Percentiles rank a stretch among this genome's conserved stretches.
These are phyloP conservation scores for Sitobion miscanthi DNA, from an alignment of 1,140 invertebrate genomes.

Conservation along the genomic window DNA sequence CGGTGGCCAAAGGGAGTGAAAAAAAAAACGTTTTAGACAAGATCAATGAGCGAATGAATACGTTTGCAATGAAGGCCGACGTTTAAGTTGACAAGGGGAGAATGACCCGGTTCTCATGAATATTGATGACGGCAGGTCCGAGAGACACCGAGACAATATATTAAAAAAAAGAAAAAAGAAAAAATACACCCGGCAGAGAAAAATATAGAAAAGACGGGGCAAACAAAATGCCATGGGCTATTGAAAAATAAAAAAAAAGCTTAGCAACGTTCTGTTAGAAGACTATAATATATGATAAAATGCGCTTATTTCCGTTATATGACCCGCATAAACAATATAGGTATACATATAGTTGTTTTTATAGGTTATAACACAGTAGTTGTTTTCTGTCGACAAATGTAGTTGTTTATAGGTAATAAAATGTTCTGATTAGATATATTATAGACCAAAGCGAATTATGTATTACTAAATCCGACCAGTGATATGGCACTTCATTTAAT, in stretches of 20 bases:
- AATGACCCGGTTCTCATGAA: conserved; percentile 34
- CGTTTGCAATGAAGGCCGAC: conserved; percentile 11
- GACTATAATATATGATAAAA: background rate
- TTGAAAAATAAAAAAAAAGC: background rate
- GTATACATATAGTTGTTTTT: background rate
- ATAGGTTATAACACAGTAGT: background rate
- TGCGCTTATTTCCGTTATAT: background rate
- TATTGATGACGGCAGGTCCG: conserved; percentile 7
- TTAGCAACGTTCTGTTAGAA: background rate
- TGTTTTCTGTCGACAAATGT: background rate
- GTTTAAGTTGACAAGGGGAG: conserved; percentile 15
- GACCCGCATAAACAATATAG: background rate
- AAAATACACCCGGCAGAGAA: background rate
- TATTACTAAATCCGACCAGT: too few relatives aligned
- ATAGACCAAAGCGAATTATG: too few relatives aligned
- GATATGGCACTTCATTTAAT: background rate
- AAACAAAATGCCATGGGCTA: background rate
- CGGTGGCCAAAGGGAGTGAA: background rate
- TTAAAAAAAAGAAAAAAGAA: conserved; percentile 4
- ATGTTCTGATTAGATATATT: too few relatives aligned
- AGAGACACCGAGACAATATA: conserved; percentile 26
- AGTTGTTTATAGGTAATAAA: too few relatives aligned
- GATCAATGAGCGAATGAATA: conserved; percentile 43
- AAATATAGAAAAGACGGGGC: background rate
- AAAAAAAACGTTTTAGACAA: conserved; percentile 28